phyloP scores from a whole-genome alignment of 2,797 vertebrate species.

The Enoplosus armatus region DNA sequence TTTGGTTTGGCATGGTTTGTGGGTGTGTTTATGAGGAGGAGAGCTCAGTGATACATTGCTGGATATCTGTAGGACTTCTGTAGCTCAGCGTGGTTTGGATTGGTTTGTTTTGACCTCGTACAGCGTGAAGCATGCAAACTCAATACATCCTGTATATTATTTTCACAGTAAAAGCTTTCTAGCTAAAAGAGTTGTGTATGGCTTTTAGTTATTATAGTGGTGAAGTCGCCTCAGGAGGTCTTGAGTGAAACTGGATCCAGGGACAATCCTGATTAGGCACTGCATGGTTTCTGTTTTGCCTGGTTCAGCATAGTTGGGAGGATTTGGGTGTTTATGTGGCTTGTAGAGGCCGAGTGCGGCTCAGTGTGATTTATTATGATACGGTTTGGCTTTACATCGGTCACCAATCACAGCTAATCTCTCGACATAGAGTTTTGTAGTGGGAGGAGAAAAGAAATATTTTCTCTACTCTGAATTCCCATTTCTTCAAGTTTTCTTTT shows the following conservation, averaged over 20 bases:
- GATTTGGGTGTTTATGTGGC: background rate
- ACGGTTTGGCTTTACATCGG: background rate
- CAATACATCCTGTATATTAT: conserved; percentile 4
- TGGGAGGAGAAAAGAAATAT: too few relatives aligned
- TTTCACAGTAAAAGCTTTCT: conserved; percentile 21
- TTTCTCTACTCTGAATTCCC: too few relatives aligned
- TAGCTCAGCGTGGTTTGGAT: background rate
- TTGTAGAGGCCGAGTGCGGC: too few relatives aligned
- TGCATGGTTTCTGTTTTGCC: background rate
- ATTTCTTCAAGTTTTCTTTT: too few relatives aligned
- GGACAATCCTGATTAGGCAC: background rate
- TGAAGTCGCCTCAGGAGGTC: too few relatives aligned
- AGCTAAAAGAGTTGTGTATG: background rate
- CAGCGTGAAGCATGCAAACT: background rate
- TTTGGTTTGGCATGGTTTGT: background rate
- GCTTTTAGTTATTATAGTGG: background rate
- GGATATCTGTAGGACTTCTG: background rate
- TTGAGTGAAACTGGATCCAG: too few relatives aligned
- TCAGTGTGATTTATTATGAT: background rate
- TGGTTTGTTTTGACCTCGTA: background rate
- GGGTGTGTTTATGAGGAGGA: background rate
- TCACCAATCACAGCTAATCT: background rate
- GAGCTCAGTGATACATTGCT: too few relatives aligned
- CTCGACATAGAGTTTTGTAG: too few relatives aligned
- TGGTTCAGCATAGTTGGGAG: background rate